Percentiles rank a stretch among this genome's conserved stretches.
Evolutionary conservation across 2,888 invertebrate genomes (phyloP).

Genomic region (Tinea trinotella): DNA sequence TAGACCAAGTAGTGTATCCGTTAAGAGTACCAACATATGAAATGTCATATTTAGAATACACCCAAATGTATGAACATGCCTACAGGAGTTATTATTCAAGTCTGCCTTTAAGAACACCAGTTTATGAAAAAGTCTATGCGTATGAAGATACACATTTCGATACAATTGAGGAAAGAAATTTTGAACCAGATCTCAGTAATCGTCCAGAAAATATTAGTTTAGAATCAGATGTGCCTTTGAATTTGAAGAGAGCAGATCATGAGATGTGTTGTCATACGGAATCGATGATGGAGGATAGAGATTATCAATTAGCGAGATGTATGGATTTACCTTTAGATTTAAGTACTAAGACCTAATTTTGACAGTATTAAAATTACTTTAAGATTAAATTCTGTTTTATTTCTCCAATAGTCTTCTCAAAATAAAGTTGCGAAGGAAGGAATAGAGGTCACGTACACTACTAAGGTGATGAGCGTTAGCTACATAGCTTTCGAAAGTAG

Average conservation of each 20-base stretch:
- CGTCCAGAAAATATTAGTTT: constrained; percentile 26
- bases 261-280: constrained; percentile 3
- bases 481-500: no score
- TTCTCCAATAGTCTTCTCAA: no score
- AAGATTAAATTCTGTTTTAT: constrained; percentile 26
- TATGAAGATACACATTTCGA: constrained; percentile 41
- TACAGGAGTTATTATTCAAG: constrained; percentile 53
- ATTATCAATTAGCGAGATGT: constrained; percentile 42
- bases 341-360: constrained; percentile 65
- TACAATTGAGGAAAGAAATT: constrained; percentile 28
- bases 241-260: constrained; percentile 44
- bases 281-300: constrained; percentile 32
- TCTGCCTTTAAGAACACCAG: constrained; percentile 41
- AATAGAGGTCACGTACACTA: no score
- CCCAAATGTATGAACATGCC: constrained; percentile 59
- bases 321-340: constrained; percentile 75
- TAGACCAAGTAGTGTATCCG: constrained; percentile 43
- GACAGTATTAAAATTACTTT: constrained; percentile 30
- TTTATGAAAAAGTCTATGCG: constrained; percentile 43
- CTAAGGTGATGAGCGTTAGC: no score
- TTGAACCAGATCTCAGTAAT: constrained; percentile 25
- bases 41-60: constrained; percentile 57
- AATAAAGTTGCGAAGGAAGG: no score
- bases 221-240: constrained; percentile 53
- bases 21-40: constrained; percentile 49